Base-by-base conservation (phyloP, 2,113 vertebrate species). In the Burhinus oedicnemus region DNA sequence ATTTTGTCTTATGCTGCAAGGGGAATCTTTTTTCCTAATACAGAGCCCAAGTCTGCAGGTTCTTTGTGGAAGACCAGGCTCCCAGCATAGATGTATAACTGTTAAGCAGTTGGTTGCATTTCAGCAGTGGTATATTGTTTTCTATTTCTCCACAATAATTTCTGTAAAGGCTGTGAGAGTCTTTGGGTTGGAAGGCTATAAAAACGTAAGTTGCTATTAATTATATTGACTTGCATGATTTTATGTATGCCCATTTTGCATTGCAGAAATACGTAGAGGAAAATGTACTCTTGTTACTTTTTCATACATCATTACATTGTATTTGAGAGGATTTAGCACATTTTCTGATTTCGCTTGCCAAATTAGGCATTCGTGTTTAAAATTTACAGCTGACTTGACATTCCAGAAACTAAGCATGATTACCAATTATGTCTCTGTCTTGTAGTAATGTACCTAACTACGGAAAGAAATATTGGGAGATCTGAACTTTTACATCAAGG, bases 271-370 rank as follows among this genome's bases (percentile, higher is more conserved):
- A 58, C 40, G 87, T 61, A 15, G 26, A 51, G 55, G 27, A 27
- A 95, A 84, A 78, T 20, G 11, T 34, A 74, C 26, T 70, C 45
- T 44, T 52, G 29, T 49, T 74, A 68, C 49, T 74, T 78, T 77
- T 81, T 49, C 87, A 91, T 54, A 89, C 74, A 65, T 61, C 72
- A 54, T 36, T 94, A 57, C 54, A 14, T 58, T 85, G 58, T 79
- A 52, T 61, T 82, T 62, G 38, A 69, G 81, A 95, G 42, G 70
- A 91, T 80, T 93, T 83, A 92, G 49, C 54, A 87, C 30, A 15
- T 87, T 91, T 95, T 95, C 58, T 78, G 38, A 82, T 80, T 89
- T 90, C 22, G 61, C 70, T 90, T 89, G 54, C 83, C 70, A 83
- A 27, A 77, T 1, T 3, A 2, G 20, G 25, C 20, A 13, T 21